Evolutionary conservation across 2,888 invertebrate species (phyloP), one percentile per base, ranked within the genome.

Genomic region (Cenopis cana): DNA sequence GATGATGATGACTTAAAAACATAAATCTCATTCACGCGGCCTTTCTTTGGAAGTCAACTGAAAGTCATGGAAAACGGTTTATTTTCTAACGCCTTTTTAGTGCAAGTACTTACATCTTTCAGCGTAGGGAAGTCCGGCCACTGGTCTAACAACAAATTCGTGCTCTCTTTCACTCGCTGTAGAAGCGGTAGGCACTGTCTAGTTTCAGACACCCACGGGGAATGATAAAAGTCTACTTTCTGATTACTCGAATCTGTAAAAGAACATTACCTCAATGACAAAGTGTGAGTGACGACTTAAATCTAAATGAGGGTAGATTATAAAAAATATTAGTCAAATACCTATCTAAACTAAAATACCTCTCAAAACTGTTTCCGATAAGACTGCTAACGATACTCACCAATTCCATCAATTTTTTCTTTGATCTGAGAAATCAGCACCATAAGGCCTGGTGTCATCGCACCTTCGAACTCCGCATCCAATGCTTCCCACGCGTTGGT

Each of bases 111-210:
- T 90, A 97, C 97, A 88, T 97, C 96, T 82, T 95, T 95, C 49
- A 99, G 88, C 0, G 97, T 96, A 0, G 99, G 98, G 92, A 99
- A 98, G 75, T 98, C 98, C 0, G 98, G 97, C 97, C 98, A 99
- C 77, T 97, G 95, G 0, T 93, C 89, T 38, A 98, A 88, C 60
- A 98, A 89, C 57, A 94, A 94, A 11, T 91, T 86, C 0, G 97
- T 95, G 61, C 95, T 94, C 1, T 87, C 84, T 73, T 94, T 94
- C n/a, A 98, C 94, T 69, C 91, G 91, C 12, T 95, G 93, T 69
- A 99, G 86, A 8, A 98, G 87, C 1, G 96, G 95, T 11, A 95
- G 91, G 79, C 98, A 97, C 61, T 95, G 94, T 67, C 95, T 95
- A 0, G 96, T 96, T 89, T 98, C 97, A 0, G 95, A 91, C 0